Evolutionary conservation across 1,140 invertebrate genomes (phyloP), one percentile per base, ranked within the genome.

Genomic region (Leptopilina boulardi): DNA sequence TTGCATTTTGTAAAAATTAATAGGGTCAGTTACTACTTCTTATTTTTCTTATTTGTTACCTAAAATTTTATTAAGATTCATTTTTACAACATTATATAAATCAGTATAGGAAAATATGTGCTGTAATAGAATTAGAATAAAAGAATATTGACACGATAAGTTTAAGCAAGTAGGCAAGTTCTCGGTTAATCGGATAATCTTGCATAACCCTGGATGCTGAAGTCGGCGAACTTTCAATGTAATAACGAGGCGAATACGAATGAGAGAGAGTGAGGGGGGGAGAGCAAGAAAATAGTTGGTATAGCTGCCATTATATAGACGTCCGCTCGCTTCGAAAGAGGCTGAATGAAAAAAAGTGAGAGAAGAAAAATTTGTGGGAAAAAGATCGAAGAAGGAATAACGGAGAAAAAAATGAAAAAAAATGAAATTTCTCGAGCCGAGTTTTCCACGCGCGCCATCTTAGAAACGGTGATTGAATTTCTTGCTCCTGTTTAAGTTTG

Each of bases 211-310:
- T 10, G 41, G 34, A 38, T 30, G 30, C 66, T 71, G 34, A 41
- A 70, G 70, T 59, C 54, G 70, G 66, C 42, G 38, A 75, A 78
- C 15, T 75, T 78, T 75, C 26, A 26, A 70, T 34, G 41, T 79
- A 81, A 79, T 79, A 59, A 83, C 74, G 75, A 77, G 44, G 77
- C 70, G 74, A 83, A 83, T 78, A 81, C 78, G 74, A 78, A 83
- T 79, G 80, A 82, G 77, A 75, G 51, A 44, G 41, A 10, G 70
- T 51, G n/a, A n/a, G n/a, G n/a, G n/a, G n/a, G n/a, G n/a, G n/a
- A n/a, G n/a, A n/a, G n/a, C 72, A 34, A 44, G 80, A 77, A n/a
- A 77, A 81, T 83, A 77, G 78, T 77, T 70, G 41, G 66, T 74
- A n/a, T n/a, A 80, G 70, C 21, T 34, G 26, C 23, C 59, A 66